Percentiles rank a stretch among this genome's conserved stretches.
Conservation (phyloP, 35 echinoderm and acorn worm genomes). For the Chiridota heheva region DNA sequence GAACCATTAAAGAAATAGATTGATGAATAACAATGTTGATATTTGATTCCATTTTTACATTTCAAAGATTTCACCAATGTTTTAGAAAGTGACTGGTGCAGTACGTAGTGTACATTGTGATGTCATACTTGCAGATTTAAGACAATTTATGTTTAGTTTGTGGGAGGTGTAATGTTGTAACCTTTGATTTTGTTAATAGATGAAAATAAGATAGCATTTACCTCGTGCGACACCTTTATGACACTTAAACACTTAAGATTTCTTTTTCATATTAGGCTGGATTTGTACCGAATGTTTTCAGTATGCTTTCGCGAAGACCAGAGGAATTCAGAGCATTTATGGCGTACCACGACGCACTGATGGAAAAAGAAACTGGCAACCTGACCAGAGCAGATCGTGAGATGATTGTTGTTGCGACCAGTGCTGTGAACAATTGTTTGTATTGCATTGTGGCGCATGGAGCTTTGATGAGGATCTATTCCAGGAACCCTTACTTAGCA, state of each 20-base stretch:
- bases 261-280: slow-evolving; percentile 58
- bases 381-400: slow-evolving; percentile 95
- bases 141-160: neutral
- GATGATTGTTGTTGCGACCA: slow-evolving; percentile 91
- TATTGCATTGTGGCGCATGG: slow-evolving; percentile 92
- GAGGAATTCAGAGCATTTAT: slow-evolving; percentile 97
- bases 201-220: neutral
- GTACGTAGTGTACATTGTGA: too few relatives aligned
- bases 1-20: too few relatives aligned
- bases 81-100: too few relatives aligned
- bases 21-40: too few relatives aligned
- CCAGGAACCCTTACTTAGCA: slow-evolving; percentile 76
- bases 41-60: too few relatives aligned
- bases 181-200: neutral
- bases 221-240: neutral
- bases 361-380: slow-evolving; percentile 84
- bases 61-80: too few relatives aligned
- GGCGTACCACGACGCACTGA: slow-evolving; percentile 76
- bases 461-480: slow-evolving; percentile 86
- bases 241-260: neutral
- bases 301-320: slow-evolving; percentile 71
- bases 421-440: slow-evolving; percentile 82
- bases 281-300: slow-evolving; percentile 97
- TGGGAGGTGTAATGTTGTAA: neutral
- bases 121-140: neutral